Evolutionary conservation across 1,140 invertebrate species (phyloP).

Genomic region (Aphis craccivora): DNA sequence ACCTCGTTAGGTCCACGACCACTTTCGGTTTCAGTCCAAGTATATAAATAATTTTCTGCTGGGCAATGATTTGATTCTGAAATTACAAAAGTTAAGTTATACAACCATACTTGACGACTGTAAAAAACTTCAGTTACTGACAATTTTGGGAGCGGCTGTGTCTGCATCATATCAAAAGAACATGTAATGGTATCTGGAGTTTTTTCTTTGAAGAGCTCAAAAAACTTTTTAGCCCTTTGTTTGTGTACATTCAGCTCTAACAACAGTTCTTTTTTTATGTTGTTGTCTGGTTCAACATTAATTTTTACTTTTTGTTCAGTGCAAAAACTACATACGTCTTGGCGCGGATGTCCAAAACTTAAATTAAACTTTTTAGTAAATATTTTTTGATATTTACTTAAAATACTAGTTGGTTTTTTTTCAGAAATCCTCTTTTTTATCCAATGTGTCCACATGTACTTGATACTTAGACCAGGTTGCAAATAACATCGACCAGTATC

Average conservation of each 20-base stretch:
- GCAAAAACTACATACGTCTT: slow-evolving; percentile 12
- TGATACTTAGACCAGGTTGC: slow-evolving; percentile 17
- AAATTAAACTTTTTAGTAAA: slow-evolving; percentile 45
- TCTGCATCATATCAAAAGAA: slow-evolving; percentile 59
- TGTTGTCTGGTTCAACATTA: not conserved
- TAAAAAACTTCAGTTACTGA: slow-evolving; percentile 60
- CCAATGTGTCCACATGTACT: slow-evolving; percentile 26
- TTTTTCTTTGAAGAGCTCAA: slow-evolving; percentile 4
- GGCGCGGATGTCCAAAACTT: not conserved
- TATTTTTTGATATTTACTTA: slow-evolving; percentile 45
- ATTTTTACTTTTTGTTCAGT: not conserved
- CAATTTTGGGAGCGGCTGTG: slow-evolving; percentile 59
- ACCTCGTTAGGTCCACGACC: slow-evolving; percentile 60
- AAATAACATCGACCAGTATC: slow-evolving; percentile 34
- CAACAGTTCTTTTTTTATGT: not conserved
- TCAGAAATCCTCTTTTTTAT: not conserved
- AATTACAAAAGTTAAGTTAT: slow-evolving; percentile 63
- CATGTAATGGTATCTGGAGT: not conserved
- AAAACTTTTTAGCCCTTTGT: slow-evolving; percentile 5
- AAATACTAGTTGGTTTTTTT: not conserved
- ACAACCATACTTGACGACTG: slow-evolving; percentile 62
- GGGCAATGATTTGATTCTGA: slow-evolving; percentile 57
- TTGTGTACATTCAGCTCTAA: slow-evolving; percentile 21
- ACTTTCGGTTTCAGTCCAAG: slow-evolving; percentile 62
- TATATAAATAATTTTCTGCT: slow-evolving; percentile 62